These are phyloP conservation scores for Pyrgilauda ruficollis DNA, from an alignment of 2,113 vertebrate genomes.

Conservation along the genomic window DNA sequence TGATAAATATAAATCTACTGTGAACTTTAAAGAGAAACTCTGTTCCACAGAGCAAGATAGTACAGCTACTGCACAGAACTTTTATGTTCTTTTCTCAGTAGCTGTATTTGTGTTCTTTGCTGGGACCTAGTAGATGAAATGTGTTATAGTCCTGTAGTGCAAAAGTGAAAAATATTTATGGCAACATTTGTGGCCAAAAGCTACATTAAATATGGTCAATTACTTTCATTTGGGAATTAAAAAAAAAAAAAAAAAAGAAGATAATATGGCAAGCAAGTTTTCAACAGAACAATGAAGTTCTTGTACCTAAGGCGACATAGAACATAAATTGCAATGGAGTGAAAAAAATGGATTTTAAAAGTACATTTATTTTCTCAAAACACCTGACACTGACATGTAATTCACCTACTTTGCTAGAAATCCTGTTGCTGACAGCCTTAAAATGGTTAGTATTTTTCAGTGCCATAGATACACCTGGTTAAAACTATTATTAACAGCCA, in stretches of 20 bases:
- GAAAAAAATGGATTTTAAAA: not conserved
- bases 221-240: not conserved
- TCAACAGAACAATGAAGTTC: not conserved
- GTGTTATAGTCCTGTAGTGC: not conserved
- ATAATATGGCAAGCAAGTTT: not conserved
- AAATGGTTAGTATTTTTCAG: not conserved
- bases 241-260: not conserved
- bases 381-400: not conserved
- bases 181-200: not conserved
- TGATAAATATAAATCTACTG: not conserved
- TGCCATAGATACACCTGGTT: not conserved
- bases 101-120: not conserved
- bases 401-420: not conserved
- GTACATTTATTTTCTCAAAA: slow-evolving; percentile 10
- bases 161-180: not conserved
- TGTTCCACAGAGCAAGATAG: not conserved
- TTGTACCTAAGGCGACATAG: not conserved
- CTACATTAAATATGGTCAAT: not conserved
- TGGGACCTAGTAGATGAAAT: not conserved
- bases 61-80: not conserved
- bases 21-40: not conserved
- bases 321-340: not conserved
- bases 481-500: not conserved
- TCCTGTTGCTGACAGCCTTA: not conserved
- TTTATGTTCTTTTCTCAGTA: not conserved